Evolutionary conservation across 2,888 invertebrate genomes (phyloP), one percentile per base, ranked within the genome.

Genomic region (Amaurobius ferox): DNA sequence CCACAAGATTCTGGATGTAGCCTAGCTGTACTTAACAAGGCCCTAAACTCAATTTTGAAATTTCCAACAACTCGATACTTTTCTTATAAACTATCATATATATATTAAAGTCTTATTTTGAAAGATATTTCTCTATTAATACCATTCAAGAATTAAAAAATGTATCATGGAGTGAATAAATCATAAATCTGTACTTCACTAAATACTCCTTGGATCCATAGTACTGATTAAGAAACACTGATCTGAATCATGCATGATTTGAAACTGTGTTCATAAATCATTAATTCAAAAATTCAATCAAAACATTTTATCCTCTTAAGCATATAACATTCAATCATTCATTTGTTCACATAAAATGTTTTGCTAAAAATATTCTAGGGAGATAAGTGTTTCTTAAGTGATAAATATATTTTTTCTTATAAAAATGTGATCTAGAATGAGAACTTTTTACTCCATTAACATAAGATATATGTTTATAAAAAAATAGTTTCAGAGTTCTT

Each of bases 381-480:
- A 16, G 2, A 55, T 55, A 55, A 55, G 55, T 55, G 55, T 55
- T 44, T 44, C 44, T 44, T 55, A 55, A 55, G 55, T 55, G 55
- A 55, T 55, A 55, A 55, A 55, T 55, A 55, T 55, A 55, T 55
- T 55, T 55, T 55, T 55, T 55, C 55, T 55, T 55, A 55, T 23
- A 55, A 55, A 23, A 55, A 55, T 55, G 55, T 55, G 55, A 55
- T 55, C 55, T 55, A 55, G 55, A 6, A 55, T 23, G 55, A 55
- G 23, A 55, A 44, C 19, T 55, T 55, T 55, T 55, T 55, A 55
- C 55, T 55, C n/a, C 55, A 55, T 23, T 55, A 7, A 55, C 19
- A 55, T 23, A 55, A 55, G 55, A 55, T 55, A 55, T 55, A 19
- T 55, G 5, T 55, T 55, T 6, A 55, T 23, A 23, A 16, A 55